Base-by-base conservation (phyloP, 1,140 invertebrate species). In the Aphaenogaster floridana region DNA sequence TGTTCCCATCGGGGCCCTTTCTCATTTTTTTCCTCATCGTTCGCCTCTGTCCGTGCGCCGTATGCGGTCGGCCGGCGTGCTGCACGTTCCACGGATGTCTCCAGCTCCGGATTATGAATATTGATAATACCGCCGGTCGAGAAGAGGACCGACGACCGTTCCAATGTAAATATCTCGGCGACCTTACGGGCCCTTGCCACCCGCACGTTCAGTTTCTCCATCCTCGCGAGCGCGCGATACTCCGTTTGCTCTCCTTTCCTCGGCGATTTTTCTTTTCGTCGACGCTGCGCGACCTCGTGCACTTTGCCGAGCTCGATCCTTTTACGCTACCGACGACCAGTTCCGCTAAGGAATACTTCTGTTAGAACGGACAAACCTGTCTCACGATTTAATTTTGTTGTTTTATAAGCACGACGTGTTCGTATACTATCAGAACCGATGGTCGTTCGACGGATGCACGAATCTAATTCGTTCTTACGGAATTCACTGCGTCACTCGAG, bases 51-150 rank as follows among this genome's bases (percentile, higher is more conserved):
- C 78, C 52, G 79, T 88, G 81, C 93, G 80, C 92, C 74, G 88
- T 90, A 93, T 91, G 93, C 84, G 92, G 92, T 89, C 90, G 88
- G 45, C 54, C 90, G 81, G 90, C 91, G 93, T 86, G 92, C 91
- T 90, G 87, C 92, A 92, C 88, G 90, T 90, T 92, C 89, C 87
- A 83, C 86, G 88, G 90, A 93, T 91, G 90, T 93, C 91, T 91
- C 86, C 88, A 91, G 91, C 89, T 92, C 88, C 80, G 93, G 91
- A 93, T 94, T 94, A 94, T 94, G 94, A 94, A 93, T 94, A 94
- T 93, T 92, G 92, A 94, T 94, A 94, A 93, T 91, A 79, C 78
- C 88, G 69, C 89, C 83, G 68, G 68, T n/a, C 76, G 61, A 86
- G 89, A 89, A 91, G 7, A 90, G 90, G 90, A 91, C 87, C 86